Percentiles rank a stretch among this genome's conserved stretches.
phyloP scores from a whole-genome alignment of 2,797 vertebrate genomes.

The Sebastes iracundus region DNA sequence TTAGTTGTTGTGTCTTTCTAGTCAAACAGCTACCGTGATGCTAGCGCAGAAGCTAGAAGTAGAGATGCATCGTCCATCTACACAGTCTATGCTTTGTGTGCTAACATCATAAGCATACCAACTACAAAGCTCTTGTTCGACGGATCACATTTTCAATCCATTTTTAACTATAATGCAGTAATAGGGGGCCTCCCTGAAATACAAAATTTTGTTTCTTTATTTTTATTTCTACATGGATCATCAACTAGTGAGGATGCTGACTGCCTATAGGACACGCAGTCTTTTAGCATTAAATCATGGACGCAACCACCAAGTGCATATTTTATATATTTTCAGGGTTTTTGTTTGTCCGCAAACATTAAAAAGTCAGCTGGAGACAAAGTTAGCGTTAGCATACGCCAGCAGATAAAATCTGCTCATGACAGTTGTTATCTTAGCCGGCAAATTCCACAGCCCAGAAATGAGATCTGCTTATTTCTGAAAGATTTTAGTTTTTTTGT shows the following conservation, averaged over 20 bases:
- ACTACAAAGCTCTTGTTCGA: background rate
- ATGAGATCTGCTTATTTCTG: background rate
- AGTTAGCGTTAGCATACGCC: background rate
- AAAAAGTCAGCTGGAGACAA: no score
- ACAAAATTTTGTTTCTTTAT: background rate
- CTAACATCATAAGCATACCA: background rate
- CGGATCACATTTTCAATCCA: background rate
- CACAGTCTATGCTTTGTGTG: background rate
- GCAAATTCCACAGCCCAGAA: background rate
- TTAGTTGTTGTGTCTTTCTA: no score
- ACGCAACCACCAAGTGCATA: background rate
- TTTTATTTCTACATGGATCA: background rate
- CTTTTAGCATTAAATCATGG: background rate
- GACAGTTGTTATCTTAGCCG: background rate
- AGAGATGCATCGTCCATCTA: background rate
- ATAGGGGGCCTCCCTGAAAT: background rate
- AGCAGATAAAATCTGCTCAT: background rate
- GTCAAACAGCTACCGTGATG: no score
- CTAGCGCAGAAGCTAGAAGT: background rate
- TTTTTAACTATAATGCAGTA: background rate
- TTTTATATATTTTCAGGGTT: background rate
- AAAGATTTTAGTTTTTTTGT: background rate
- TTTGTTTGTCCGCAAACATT: background rate
- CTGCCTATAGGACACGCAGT: background rate
- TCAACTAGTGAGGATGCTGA: background rate